Base-by-base conservation (phyloP, 2,888 invertebrate species). In the Eupithecia centaureata region DNA sequence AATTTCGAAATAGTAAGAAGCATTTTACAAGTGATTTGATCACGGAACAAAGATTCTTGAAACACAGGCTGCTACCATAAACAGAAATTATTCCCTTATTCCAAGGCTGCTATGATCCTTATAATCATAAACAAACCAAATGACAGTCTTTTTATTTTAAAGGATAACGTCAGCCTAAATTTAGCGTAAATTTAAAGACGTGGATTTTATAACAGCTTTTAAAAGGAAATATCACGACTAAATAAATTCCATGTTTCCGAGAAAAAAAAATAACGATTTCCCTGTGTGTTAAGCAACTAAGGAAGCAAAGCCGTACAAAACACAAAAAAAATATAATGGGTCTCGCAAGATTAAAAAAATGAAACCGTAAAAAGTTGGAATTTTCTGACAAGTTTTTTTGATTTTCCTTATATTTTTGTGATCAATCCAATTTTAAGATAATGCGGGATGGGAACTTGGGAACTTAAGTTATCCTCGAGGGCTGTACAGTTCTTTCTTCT, bases 311-410 rank as follows among this genome's bases (percentile, higher is more conserved):
- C 12, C 51, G 5, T 27, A 54, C 15, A 61, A 63, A 70, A 67
- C 42, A 58, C 27, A 58, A 32, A 63, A 63, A 30, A 57, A 66
- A 61, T 33, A 63, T 61, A 66, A 70, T 35, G 63, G 73, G 77
- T 78, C 76, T 71, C 79, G 77, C 74, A 78, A 77, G 78, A 73
- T 84, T 83, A 80, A 80, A 82, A 77, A 80, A 73, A 71, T 62
- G 68, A 63, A 70, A 73, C 62, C 69, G 66, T 42, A 68, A 73
- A 59, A 68, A 71, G 64, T 74, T 64, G 63, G 65, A 73, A 78
- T 76, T 82, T 77, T 76, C 63, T 22, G 35, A n/a, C 70, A 65
- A 66, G 27, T 71, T 73, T 68, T 71, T 67, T 47, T 22, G 33
- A 47, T 70, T 72, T 68, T 65, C 71, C 68, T 64, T 70, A 56